These are phyloP conservation scores for Pseudomugil gertrudae DNA, from an alignment of 2,797 vertebrate genomes.

Conservation along the genomic window DNA sequence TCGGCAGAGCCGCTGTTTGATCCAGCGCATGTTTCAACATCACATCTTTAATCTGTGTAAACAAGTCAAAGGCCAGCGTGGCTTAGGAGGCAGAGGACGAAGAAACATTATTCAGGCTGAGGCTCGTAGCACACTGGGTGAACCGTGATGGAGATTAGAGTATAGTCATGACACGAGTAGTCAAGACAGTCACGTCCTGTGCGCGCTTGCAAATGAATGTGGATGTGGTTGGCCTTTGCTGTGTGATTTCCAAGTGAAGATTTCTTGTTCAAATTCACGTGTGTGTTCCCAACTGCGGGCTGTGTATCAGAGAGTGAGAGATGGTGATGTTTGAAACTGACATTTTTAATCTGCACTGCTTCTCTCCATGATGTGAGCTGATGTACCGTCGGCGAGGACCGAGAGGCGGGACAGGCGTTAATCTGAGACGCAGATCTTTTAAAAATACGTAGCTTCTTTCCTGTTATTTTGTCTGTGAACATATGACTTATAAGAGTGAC, in stretches of 20 bases:
- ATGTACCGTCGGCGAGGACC: slow-evolving; percentile 40
- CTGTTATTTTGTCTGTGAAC: slow-evolving; percentile 1
- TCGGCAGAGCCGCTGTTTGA: slow-evolving; percentile 48
- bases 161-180: slow-evolving; percentile 53
- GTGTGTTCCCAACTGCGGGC: slow-evolving; percentile 35
- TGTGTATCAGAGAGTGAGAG: slow-evolving; percentile 59
- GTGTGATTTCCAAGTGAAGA: slow-evolving; percentile 30
- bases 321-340: slow-evolving; percentile 68
- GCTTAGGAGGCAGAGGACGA: slow-evolving; percentile 44
- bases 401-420: slow-evolving; percentile 33
- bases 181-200: slow-evolving; percentile 56
- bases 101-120: slow-evolving; percentile 59
- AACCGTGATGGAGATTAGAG: slow-evolving; percentile 58
- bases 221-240: slow-evolving; percentile 45
- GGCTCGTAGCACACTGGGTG: slow-evolving; percentile 27
- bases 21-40: slow-evolving; percentile 66
- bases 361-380: slow-evolving; percentile 67
- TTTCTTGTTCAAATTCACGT: slow-evolving; percentile 49
- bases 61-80: slow-evolving; percentile 72
- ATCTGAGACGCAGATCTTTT: slow-evolving; percentile 39
- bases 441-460: slow-evolving; percentile 9
- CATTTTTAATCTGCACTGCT: slow-evolving; percentile 77
- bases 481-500: slow-evolving; percentile 1
- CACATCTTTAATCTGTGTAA: slow-evolving; percentile 74
- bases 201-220: slow-evolving; percentile 27